Base-by-base conservation (phyloP, 2,797 vertebrate genomes). In the Xenopus petersii region DNA sequence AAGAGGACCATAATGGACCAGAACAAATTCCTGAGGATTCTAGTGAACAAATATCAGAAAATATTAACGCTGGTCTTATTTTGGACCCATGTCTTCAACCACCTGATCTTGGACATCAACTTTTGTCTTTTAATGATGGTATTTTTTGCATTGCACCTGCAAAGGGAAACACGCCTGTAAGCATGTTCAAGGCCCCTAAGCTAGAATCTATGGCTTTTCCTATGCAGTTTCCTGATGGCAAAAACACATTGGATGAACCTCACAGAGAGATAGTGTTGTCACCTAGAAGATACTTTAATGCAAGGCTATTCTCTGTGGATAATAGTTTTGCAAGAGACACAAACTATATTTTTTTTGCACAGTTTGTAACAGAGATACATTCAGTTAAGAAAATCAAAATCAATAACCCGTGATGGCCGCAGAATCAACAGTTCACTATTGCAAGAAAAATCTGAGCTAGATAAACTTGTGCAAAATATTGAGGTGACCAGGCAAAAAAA, bases 341-440 rank as follows among this genome's bases (percentile, higher is more conserved):
- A 59, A 59, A 59, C 56, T n/a, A 59, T 24, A 59, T 59, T 4
- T 59, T 59, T 17, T 59, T 59, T 59, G 21, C 56, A 59, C 48
- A 49, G 13, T 49, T 49, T 49, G 48, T 49, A 11, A 49, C 48
- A 49, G 48, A 49, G 10, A 49, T 11, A 13, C 48, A 49, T 49
- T 49, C 48, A 49, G 48, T 11, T 49, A 9, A 10, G 10, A 10
- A 49, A 49, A 49, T 3, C 13, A 49, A 49, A 49, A 49, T 9
- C 48, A 11, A 13, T 49, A 9, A 49, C 10, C 3, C 10, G 10
- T 3, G 48, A 49, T 49, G 48, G 48, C 13, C 48, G 48, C 48
- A 49, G 13, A 11, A 49, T 49, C 13, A 49, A 49, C 2, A 49
- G 48, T 49, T 49, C 48, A 49, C 48, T 49, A 13, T 13, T 49